These are phyloP conservation scores for Coptotermes formosanus DNA, from an alignment of 1,140 invertebrate species.

Conservation along the genomic window DNA sequence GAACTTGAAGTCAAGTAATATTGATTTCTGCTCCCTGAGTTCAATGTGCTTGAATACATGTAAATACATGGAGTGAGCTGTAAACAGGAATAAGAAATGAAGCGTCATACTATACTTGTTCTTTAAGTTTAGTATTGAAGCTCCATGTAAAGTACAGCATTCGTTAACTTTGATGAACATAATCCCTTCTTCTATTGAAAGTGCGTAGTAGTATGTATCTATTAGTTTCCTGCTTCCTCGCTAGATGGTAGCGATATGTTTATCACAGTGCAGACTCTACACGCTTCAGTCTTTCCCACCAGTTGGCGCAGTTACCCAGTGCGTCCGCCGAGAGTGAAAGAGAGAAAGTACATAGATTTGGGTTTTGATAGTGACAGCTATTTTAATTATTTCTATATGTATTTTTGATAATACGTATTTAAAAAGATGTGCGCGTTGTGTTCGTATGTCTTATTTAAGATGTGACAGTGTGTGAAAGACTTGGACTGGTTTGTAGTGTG, in stretches of 20 bases:
- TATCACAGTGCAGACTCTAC: background rate
- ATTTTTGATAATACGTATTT: background rate
- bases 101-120: no score
- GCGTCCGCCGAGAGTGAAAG: background rate
- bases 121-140: no score
- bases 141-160: no score
- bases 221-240: background rate
- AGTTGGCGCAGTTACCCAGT: background rate
- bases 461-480: background rate
- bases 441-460: background rate
- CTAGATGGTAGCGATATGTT: background rate
- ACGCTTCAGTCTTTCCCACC: background rate
- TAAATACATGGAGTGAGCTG: no score
- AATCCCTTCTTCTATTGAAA: no score
- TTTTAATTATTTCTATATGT: background rate
- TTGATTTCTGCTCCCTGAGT: no score
- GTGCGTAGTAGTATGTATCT: background rate
- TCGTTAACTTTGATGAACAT: no score
- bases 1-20: no score
- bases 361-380: background rate
- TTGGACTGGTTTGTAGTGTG: background rate
- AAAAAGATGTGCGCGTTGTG: background rate
- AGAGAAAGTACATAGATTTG: background rate
- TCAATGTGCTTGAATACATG: no score
- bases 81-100: no score